Conservation (phyloP, 1,140 invertebrate species). For the Drosophila murphyi region DNA sequence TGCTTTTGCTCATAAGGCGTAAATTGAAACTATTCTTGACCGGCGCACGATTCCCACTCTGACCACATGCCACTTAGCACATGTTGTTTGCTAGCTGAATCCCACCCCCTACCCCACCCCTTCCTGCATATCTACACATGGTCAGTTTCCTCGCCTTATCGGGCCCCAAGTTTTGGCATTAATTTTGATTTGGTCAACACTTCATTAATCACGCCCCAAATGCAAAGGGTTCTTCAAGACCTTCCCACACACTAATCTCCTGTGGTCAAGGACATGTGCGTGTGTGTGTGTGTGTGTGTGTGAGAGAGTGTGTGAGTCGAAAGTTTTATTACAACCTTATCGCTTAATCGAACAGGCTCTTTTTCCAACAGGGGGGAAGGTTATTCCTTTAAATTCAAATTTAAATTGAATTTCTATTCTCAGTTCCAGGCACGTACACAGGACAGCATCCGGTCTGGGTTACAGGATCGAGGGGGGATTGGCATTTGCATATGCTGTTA, state of each 20-base stretch:
- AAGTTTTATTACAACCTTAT: constrained; percentile 69
- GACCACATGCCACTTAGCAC: constrained; percentile 81
- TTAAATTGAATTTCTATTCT: constrained; percentile 26
- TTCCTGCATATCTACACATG: constrained; percentile 43
- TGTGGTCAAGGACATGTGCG: constrained; percentile 65
- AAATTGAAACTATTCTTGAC: constrained; percentile 80
- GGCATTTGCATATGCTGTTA: constrained; percentile 43
- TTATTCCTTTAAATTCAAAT: constrained; percentile 13
- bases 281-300: constrained; percentile 41
- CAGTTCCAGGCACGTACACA: constrained; percentile 60
- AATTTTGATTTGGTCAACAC: constrained; percentile 80
- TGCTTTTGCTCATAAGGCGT: constrained; percentile 78
- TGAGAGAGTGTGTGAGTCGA: constrained; percentile 20
- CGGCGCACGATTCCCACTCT: constrained; percentile 40
- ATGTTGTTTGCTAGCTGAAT: constrained; percentile 38
- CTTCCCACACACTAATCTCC: constrained; percentile 46
- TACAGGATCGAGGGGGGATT: neutral
- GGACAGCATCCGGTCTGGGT: constrained; percentile 58
- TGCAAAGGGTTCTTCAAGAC: constrained; percentile 23
- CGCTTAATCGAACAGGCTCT: constrained; percentile 49
- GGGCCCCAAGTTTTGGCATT: constrained; percentile 61
- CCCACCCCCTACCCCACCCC: neutral
- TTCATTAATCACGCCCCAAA: constrained; percentile 72
- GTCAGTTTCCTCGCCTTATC: constrained; percentile 60
- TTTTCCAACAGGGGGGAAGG: constrained; percentile 5